Evolutionary conservation across 2,888 invertebrate species (phyloP).

Genomic region (Myopa tessellatipennis): DNA sequence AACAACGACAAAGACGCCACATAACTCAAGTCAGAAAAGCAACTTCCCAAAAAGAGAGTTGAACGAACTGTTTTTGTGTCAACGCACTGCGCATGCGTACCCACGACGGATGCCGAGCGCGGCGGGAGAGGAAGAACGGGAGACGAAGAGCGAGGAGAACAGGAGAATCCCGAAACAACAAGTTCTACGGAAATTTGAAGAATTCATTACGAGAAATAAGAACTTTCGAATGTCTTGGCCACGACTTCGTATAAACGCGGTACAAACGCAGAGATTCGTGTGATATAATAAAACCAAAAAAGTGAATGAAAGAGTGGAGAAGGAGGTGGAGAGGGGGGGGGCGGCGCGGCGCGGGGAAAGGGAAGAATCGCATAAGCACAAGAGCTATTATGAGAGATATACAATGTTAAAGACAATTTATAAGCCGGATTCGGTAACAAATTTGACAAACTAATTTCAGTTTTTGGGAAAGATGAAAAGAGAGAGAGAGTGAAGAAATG

Average conservation of each 20-base stretch:
- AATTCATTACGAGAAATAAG: conserved; percentile 31
- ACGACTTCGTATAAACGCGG: conserved; percentile 3
- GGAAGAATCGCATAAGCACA: neutral
- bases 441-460: neutral
- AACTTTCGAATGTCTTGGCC: conserved; percentile 41
- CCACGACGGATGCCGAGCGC: neutral
- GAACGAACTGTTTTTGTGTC: conserved; percentile 44
- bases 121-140: neutral
- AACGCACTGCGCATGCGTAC: conserved; percentile 32
- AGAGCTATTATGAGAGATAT: neutral
- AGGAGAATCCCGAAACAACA: conserved; percentile 8
- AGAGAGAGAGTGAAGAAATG: neutral
- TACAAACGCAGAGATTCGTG: conserved; percentile 1
- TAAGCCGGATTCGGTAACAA: conserved; percentile 12
- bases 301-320: neutral
- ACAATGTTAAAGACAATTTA: neutral
- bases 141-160: neutral
- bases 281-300: conserved; percentile 23
- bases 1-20: neutral
- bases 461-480: neutral
- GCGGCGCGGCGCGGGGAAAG: neutral
- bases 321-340: neutral
- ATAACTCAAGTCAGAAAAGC: neutral
- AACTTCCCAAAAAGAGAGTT: conserved; percentile 32
- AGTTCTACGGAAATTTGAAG: conserved; percentile 23